Conservation (phyloP, 1,140 invertebrate genomes). For the Diorhabda elongata region DNA sequence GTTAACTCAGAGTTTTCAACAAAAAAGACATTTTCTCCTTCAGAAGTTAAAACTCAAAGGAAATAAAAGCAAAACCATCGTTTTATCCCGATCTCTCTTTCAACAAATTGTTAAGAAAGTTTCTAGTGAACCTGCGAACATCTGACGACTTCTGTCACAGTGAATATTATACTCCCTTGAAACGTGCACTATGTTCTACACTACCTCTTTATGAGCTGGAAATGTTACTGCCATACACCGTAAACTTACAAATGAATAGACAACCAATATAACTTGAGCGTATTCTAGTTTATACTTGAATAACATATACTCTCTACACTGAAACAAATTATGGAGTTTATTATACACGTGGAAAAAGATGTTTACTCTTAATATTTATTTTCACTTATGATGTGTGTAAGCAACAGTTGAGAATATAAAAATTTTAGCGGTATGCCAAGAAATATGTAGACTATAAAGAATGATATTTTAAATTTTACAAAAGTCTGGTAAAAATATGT, state of each 20-base stretch:
- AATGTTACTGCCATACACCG: not conserved
- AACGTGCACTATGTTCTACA: not conserved
- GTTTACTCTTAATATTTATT: too few relatives aligned
- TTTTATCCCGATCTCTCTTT: not conserved
- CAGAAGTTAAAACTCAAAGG: not conserved
- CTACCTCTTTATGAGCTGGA: not conserved
- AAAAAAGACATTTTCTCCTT: not conserved
- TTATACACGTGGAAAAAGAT: too few relatives aligned
- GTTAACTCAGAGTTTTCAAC: not conserved
- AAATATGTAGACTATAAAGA: too few relatives aligned
- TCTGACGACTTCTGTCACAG: not conserved
- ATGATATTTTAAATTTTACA: too few relatives aligned
- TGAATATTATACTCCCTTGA: not conserved
- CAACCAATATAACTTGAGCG: too few relatives aligned
- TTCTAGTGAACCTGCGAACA: not conserved
- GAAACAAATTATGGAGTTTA: too few relatives aligned
- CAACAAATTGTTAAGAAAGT: not conserved
- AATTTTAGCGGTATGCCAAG: too few relatives aligned
- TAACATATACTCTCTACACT: too few relatives aligned
- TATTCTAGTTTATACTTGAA: too few relatives aligned
- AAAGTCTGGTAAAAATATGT: too few relatives aligned
- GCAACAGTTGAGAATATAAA: too few relatives aligned
- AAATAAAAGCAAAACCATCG: not conserved
- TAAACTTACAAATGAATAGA: not conserved
- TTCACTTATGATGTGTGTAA: too few relatives aligned